phyloP scores from a whole-genome alignment of 1,140 invertebrate genomes.

The Heliothis subflexa region DNA sequence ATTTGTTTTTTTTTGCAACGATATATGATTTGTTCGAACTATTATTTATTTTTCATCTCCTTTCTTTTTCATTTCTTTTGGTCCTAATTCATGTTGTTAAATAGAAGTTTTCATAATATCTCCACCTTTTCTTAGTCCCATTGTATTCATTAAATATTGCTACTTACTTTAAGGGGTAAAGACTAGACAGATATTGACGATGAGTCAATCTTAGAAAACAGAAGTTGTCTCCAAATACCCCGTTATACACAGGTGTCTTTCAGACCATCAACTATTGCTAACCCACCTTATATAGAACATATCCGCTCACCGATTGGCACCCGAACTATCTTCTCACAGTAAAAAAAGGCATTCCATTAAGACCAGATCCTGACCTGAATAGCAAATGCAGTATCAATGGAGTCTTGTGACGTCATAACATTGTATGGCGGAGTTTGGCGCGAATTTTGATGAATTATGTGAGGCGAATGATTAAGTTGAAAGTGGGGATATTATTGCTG shows the following conservation, averaged over 20 bases:
- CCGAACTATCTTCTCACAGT: slow-evolving; percentile 33
- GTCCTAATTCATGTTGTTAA: too few relatives aligned
- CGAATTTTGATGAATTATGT: background rate
- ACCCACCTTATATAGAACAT: slow-evolving; percentile 2
- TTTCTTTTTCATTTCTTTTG: too few relatives aligned
- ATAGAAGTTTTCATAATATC: too few relatives aligned
- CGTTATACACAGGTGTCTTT: slow-evolving; percentile 16
- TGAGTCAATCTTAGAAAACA: too few relatives aligned
- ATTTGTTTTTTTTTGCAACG: too few relatives aligned
- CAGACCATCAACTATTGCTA: background rate
- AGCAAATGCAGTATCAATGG: slow-evolving; percentile 30
- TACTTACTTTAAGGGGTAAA: too few relatives aligned
- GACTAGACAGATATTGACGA: too few relatives aligned
- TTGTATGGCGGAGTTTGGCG: background rate
- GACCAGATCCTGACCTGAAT: slow-evolving; percentile 6
- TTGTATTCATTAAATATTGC: too few relatives aligned
- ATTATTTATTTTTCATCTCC: too few relatives aligned
- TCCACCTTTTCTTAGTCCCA: too few relatives aligned
- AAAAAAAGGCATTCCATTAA: slow-evolving; percentile 44
- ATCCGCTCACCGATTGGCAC: slow-evolving; percentile 19
- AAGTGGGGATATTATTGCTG: background rate
- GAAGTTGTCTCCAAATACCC: background rate
- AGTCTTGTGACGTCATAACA: slow-evolving; percentile 26
- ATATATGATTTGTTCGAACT: too few relatives aligned
- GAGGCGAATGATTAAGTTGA: background rate